Percentiles rank a stretch among this genome's conserved stretches.
phyloP scores from a whole-genome alignment of 1,140 invertebrate species.

The Eumaeus atala region DNA sequence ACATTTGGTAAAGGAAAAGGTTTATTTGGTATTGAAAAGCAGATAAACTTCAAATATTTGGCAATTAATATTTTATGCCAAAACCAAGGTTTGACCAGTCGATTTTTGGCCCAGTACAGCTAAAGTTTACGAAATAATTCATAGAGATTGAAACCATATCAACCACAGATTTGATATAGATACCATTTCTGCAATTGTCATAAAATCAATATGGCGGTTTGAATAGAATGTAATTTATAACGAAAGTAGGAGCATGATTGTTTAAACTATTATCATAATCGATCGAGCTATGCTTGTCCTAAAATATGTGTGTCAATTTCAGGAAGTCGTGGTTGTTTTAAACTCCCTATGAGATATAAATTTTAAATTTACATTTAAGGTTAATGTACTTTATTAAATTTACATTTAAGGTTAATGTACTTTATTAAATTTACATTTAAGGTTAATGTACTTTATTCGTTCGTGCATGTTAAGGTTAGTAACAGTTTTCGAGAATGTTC shows the following conservation, averaged over 20 bases:
- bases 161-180: neutral
- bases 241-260: neutral
- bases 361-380: neutral
- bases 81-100: neutral
- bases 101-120: neutral
- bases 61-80: neutral
- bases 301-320: slow-evolving; percentile 7
- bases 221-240: neutral
- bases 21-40: too few relatives aligned
- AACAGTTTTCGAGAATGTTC: too few relatives aligned
- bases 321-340: neutral
- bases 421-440: neutral
- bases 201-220: neutral
- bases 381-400: neutral
- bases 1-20: too few relatives aligned
- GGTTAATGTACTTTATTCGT: too few relatives aligned
- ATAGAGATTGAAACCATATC: neutral
- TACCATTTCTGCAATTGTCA: neutral
- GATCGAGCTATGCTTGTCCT: neutral
- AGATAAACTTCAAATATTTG: too few relatives aligned
- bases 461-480: too few relatives aligned
- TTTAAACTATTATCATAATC: neutral
- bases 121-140: neutral
- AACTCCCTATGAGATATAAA: neutral
- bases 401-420: neutral